Conservation (phyloP, 2,113 vertebrate species). For the Mus spicilegus region DNA sequence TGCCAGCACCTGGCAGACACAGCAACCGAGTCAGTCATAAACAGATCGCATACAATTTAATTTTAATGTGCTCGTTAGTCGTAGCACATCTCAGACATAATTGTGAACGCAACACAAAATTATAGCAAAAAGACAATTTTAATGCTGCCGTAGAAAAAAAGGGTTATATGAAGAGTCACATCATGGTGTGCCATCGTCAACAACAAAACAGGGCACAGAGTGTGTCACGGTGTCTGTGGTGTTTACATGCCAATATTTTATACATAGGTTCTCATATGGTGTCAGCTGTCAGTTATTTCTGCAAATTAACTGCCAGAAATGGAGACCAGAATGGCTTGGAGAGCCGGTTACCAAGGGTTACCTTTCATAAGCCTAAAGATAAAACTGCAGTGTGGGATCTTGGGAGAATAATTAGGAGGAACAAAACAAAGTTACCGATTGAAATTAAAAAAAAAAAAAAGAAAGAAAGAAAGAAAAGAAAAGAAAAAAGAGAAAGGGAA, state of each 20-base stretch:
- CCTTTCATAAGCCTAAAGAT: conserved; percentile 97
- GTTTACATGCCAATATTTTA: conserved; percentile 99
- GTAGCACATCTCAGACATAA: conserved; percentile 92
- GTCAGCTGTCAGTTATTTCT: conserved; percentile 99
- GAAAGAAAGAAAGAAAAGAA: too few relatives aligned
- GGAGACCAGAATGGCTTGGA: conserved; percentile 95
- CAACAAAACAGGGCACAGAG: conserved; percentile 96
- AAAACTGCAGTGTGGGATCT: conserved; percentile 97
- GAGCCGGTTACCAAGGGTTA: conserved; percentile 98
- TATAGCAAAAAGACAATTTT: conserved; percentile 99
- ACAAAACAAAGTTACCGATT: conserved; percentile 94
- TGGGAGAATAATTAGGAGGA: conserved; percentile 97
- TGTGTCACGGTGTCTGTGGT: conserved; percentile 97
- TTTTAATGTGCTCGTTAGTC: conserved; percentile 95
- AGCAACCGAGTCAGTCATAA: conserved; percentile 91
- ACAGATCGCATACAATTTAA: conserved; percentile 93
- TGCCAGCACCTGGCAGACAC: conserved; percentile 92
- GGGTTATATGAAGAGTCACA: conserved; percentile 99
- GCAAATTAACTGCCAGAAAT: conserved; percentile 98
- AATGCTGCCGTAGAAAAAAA: conserved; percentile 99
- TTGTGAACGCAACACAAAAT: conserved; percentile 92
- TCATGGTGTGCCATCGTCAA: conserved; percentile 98
- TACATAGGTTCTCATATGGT: conserved; percentile 95
- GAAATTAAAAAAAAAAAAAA: conserved; percentile 86
- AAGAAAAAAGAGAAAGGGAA: conserved; percentile 11